Evolutionary conservation across 2,888 invertebrate genomes (phyloP).

Genomic region (Heteropelma amictum): DNA sequence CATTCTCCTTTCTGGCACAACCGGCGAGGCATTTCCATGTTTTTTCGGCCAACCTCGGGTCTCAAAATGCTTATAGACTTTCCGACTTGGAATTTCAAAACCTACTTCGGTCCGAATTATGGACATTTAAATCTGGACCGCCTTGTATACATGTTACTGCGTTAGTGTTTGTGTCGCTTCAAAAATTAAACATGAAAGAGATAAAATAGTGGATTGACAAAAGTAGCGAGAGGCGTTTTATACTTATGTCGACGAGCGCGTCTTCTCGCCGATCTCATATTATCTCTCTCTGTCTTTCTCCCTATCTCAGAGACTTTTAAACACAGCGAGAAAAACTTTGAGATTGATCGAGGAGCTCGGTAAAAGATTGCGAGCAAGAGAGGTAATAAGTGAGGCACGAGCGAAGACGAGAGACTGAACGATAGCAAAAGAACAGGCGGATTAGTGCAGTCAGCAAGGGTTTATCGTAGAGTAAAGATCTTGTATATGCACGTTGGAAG

Average conservation of each 20-base stretch:
- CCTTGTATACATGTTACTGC: too few relatives aligned
- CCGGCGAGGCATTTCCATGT: too few relatives aligned
- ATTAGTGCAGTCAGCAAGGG: constrained; percentile 47
- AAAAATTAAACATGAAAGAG: background rate
- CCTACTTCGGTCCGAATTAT: too few relatives aligned
- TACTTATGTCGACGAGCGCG: constrained; percentile 6
- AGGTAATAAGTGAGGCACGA: background rate
- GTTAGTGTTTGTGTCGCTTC: too few relatives aligned
- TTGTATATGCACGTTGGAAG: constrained; percentile 47
- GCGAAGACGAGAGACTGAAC: constrained; percentile 35
- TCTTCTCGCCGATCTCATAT: constrained; percentile 17
- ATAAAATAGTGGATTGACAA: background rate
- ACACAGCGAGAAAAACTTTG: constrained; percentile 42
- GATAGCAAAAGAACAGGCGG: constrained; percentile 16
- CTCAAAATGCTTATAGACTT: too few relatives aligned
- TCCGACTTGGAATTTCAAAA: too few relatives aligned
- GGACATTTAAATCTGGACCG: too few relatives aligned
- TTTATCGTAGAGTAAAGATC: constrained; percentile 57
- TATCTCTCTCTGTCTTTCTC: too few relatives aligned
- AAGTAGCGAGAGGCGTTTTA: constrained; percentile 23
- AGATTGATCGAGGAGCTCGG: constrained; percentile 56
- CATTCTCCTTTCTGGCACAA: too few relatives aligned
- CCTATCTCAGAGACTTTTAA: background rate
- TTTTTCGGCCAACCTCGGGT: too few relatives aligned
- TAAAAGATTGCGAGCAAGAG: background rate